Evolutionary conservation across 2,797 vertebrate genomes (phyloP), one percentile per base, ranked within the genome.

Genomic region (Avahi laniger): DNA sequence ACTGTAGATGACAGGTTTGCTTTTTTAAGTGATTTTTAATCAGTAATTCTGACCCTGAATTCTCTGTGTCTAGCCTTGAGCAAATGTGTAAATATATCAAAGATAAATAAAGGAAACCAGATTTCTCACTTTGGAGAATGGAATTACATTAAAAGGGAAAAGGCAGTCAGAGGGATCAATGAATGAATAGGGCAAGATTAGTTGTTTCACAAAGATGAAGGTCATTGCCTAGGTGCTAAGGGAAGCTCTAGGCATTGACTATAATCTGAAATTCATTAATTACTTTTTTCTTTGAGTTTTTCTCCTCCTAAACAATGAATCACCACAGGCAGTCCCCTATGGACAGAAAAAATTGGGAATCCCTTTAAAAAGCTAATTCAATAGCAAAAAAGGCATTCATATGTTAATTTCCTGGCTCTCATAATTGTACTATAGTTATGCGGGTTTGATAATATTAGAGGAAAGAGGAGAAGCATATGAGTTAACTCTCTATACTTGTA

Each of bases 141-240:
- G 28, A 69, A 75, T 73, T 81, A 59, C 13, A 10, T 24, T 59
- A 20, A 69, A 26, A 17, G 20, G 26, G 24, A 2, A 5, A 17
- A 24, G 26, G 15, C 28, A 38, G 2, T 43, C 35, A 13, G 54
- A 20, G 6, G 24, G 15, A 46, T 69, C 18, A 22, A 48, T 35
- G 26, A 22, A 48, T 35, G 26, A 26, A 48, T 9, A 65, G 38
- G 28, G 30, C 38, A 30, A 15, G 4, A 43, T 38, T 38, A 28
- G 50, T 38, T 61, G 50, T 50, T 69, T 41, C 12, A 70, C 50
- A 18, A 38, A 91, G n/a, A 48, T 82, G 67, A 92, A 91, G 67
- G 33, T 65, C 54, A 57, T 38, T 46, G 13, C 48, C 38, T 88
- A 22, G 20, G 11, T 15, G 30, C 61, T 22, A 4, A 61, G 75